Evolutionary conservation across 1,140 invertebrate genomes (phyloP), one percentile per base, ranked within the genome.

Genomic region (Bradysia coprophila): DNA sequence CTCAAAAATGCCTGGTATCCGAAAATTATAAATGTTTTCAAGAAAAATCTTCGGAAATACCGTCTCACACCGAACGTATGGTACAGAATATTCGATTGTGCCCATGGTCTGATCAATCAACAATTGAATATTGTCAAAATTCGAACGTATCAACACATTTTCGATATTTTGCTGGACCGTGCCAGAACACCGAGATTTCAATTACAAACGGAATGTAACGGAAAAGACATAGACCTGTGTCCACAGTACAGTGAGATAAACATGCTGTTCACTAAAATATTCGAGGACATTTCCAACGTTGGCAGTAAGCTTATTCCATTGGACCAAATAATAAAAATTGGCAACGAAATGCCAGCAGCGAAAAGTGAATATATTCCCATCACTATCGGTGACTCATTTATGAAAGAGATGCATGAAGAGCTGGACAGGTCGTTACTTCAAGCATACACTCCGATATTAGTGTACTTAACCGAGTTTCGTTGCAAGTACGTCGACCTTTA

Each of bases 71-170:
- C 40, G 15, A 36, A 43, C 22, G 13, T 48, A n/a, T 54, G 54
- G 58, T 47, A 45, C 38, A 41, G 49, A 18, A 46, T 50, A 33
- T 54, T 68, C 34, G 44, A 47, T 4, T 61, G 54, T 31, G 49
- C 62, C 6, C 59, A 63, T 10, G 64, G 60, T 24, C 43, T 73
- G 0, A 52, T 73, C 16, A 60, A 62, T 18, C 55, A 67, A n/a
- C 64, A 71, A 55, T 59, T 75, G 9, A 64, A 64, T 18, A 54
- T 61, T 40, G 45, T 62, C 16, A 62, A 72, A 33, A 62, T 64
- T 28, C 53, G 62, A 3, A 73, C 67, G 2, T 64, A 74, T 5
- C 52, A 67, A 15, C 56, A 72, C 43, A 49, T 75, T 19, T 50
- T 70, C 8, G 49, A 58, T 2, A 48, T 69, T 3, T 64, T 71